A percentile compares a stretch with the other conserved stretches of the same genome.
Conservation (phyloP, 2,113 vertebrate species). For the Brachypodius melanocephalos region DNA sequence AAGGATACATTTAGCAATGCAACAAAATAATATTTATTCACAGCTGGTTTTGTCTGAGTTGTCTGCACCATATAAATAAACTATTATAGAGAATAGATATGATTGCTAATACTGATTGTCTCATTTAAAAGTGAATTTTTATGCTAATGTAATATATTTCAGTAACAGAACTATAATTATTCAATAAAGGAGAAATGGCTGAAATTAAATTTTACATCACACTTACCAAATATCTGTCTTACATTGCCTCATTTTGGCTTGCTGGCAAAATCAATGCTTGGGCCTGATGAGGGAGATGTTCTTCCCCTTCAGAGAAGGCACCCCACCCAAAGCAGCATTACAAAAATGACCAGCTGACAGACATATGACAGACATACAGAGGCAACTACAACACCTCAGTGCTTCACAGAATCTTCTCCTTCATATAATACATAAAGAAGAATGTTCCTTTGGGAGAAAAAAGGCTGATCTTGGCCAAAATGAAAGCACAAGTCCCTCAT, state of each 20-base stretch:
- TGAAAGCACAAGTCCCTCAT: slow-evolving; percentile 12
- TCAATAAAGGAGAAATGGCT: slow-evolving; percentile 1
- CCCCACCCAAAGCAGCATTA: background rate
- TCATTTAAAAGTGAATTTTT: slow-evolving; percentile 4
- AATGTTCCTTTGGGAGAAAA: background rate
- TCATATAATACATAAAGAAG: background rate
- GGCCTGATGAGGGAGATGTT: background rate
- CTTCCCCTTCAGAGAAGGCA: background rate
- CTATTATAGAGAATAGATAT: background rate
- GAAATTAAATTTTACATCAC: slow-evolving; percentile 32
- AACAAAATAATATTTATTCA: background rate
- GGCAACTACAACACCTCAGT: background rate
- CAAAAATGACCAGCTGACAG: background rate
- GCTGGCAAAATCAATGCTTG: slow-evolving; percentile 3
- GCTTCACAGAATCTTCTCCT: background rate
- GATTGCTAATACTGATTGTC: background rate
- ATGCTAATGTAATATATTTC: slow-evolving; percentile 11
- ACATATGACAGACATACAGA: background rate
- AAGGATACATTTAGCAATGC: background rate
- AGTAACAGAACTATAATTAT: background rate
- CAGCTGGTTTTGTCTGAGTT: background rate
- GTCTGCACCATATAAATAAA: background rate
- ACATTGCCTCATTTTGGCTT: slow-evolving; percentile 6
- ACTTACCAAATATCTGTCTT: background rate
- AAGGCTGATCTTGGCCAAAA: background rate